Evolutionary conservation across 2,113 vertebrate genomes (phyloP).

Genomic region (Mastomys natalensis): DNA sequence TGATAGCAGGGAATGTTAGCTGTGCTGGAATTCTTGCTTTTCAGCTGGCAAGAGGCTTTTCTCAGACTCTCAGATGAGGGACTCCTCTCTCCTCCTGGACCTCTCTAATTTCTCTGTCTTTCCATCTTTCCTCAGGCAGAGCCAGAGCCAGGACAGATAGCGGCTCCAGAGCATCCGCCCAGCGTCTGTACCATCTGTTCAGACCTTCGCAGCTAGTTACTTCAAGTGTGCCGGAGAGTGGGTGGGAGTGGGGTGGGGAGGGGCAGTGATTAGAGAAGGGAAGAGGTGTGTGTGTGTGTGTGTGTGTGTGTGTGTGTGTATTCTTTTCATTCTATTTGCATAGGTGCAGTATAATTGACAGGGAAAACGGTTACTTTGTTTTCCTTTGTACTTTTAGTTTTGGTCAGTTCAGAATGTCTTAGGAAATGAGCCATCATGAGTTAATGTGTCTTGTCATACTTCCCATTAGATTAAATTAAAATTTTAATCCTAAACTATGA

Average conservation of each 20-base stretch:
- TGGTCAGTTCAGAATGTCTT: slow-evolving; percentile 6
- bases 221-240: neutral
- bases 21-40: neutral
- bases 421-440: neutral
- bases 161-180: neutral
- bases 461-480: neutral
- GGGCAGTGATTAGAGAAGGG: neutral
- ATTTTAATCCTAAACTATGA: neutral
- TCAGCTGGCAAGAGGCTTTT: neutral
- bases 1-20: neutral
- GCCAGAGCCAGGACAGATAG: neutral
- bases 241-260: neutral
- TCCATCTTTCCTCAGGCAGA: neutral
- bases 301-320: neutral
- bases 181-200: neutral
- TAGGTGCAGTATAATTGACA: neutral
- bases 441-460: neutral
- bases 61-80: neutral
- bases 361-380: neutral
- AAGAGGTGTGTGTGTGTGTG: neutral
- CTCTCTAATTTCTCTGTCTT: neutral
- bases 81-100: neutral
- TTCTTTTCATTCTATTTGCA: slow-evolving; percentile 22
- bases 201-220: neutral
- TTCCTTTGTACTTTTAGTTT: slow-evolving; percentile 7